Base-by-base conservation (phyloP, 2,888 invertebrate genomes). In the Noctua janthina region DNA sequence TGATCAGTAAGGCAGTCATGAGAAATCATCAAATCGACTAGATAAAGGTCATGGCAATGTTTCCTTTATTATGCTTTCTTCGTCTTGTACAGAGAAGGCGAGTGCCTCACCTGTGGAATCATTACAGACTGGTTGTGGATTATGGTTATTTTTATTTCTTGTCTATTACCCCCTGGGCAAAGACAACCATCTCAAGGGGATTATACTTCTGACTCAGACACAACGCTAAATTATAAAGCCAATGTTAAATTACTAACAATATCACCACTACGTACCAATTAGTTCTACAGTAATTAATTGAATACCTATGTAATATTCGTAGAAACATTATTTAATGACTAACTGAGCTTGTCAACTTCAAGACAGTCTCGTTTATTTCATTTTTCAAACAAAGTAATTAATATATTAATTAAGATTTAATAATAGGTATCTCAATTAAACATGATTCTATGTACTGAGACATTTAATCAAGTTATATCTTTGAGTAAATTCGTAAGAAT, bases 361-460 rank as follows among this genome's bases (percentile, higher is more conserved):
- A 39, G 15, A 68, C 62, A n/a, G 54, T 66, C 35, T 66, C 20
- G 13, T 49, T 62, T n/a, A 70, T 67, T 74, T 51, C 11, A 43
- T 84, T 78, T 78, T 84, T 74, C 49, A 71, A 74, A 78, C 73
- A 87, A 70, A 73, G 15, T 56, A 68, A 68, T 87, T 86, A 76
- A 51, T 51, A 29, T 46, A 71, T 84, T 71, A 67, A 84, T 87
- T 84, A 87, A 78, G 43, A 68, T 64, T 74, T 78, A 56, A 70
- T 54, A 13, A 56, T 70, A 83, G 11, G 20, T 43, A 56, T 84
- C 56, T 78, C 66, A 67, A 83, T 84, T 74, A 78, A 78, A 67
- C 13, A 78, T 8, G 20, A 72, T 35, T 82, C 13, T 83, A 54
- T 73, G 56, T 76, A 51, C 51, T 20, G 15, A 82, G 64, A 59